phyloP scores from a whole-genome alignment of 2,113 vertebrate genomes.

The Philantomba maxwellii region DNA sequence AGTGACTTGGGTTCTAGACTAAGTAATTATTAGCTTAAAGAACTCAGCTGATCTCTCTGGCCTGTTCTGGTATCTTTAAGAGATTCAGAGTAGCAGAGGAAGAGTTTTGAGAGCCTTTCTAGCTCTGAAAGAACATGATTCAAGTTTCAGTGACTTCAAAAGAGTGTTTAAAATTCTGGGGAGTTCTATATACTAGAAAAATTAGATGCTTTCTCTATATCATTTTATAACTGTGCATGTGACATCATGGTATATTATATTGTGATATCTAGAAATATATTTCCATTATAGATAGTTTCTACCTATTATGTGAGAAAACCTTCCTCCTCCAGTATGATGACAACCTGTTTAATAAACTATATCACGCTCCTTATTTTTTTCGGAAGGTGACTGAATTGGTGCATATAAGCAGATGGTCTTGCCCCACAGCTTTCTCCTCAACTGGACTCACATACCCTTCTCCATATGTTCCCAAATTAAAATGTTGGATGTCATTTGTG shows the following conservation, averaged over 20 bases:
- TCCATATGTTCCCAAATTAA: slow-evolving; percentile 65
- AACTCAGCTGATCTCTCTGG: neutral
- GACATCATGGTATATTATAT: neutral
- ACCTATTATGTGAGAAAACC: neutral
- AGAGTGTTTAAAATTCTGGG: neutral
- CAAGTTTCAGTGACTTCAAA: neutral
- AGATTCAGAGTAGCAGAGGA: neutral
- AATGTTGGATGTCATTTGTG: slow-evolving; percentile 33
- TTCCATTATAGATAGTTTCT: neutral
- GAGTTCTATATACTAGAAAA: neutral
- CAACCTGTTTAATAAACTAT: neutral
- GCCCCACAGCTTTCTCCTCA: slow-evolving; percentile 58
- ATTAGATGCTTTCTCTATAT: neutral
- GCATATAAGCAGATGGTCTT: slow-evolving; percentile 53
- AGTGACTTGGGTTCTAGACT: neutral
- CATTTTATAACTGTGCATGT: neutral
- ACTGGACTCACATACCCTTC: slow-evolving; percentile 43
- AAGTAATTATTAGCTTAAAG: neutral
- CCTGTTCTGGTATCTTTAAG: neutral
- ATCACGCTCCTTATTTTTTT: neutral
- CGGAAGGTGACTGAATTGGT: slow-evolving; percentile 37
- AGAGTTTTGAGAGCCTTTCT: neutral
- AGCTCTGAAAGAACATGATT: neutral
- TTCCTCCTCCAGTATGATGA: neutral
- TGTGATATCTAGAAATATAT: neutral